Conservation (phyloP, 2,113 vertebrate species). For the Empidonax traillii region DNA sequence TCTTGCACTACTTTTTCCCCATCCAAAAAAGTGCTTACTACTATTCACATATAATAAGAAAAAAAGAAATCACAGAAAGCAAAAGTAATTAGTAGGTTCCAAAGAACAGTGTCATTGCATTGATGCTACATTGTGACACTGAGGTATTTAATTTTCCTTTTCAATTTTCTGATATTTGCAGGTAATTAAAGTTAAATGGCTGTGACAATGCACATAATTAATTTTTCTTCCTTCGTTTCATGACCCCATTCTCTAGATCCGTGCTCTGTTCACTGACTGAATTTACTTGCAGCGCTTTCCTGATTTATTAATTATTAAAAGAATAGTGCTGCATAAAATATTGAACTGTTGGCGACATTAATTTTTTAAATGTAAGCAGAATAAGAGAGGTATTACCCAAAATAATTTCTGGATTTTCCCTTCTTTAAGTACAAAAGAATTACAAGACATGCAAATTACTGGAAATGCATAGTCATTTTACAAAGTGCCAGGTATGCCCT, state of each 20-base stretch:
- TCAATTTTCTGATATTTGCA: constrained; percentile 47
- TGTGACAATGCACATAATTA: constrained; percentile 41
- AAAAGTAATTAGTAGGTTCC: not conserved
- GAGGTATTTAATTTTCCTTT: constrained; percentile 34
- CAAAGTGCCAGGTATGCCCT: not conserved
- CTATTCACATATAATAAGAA: not conserved
- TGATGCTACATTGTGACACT: constrained; percentile 14
- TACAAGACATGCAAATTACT: not conserved
- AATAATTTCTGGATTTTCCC: constrained; percentile 19
- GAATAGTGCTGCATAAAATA: constrained; percentile 68
- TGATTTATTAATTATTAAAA: constrained; percentile 72
- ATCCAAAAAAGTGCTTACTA: not conserved
- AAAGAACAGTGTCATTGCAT: not conserved
- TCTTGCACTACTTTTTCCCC: not conserved
- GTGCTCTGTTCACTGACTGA: constrained; percentile 28
- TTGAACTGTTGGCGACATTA: constrained; percentile 58
- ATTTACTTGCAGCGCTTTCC: constrained; percentile 52
- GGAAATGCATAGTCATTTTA: not conserved
- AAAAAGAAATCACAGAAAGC: not conserved
- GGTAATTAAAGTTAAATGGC: constrained; percentile 57
- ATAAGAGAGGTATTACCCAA: constrained; percentile 18
- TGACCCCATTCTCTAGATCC: constrained; percentile 8
- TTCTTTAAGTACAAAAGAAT: not conserved
- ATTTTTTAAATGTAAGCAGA: constrained; percentile 59
- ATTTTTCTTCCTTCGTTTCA: constrained; percentile 55